phyloP scores from a whole-genome alignment of 2,113 vertebrate genomes.

The Myanophis thanlyinensis region DNA sequence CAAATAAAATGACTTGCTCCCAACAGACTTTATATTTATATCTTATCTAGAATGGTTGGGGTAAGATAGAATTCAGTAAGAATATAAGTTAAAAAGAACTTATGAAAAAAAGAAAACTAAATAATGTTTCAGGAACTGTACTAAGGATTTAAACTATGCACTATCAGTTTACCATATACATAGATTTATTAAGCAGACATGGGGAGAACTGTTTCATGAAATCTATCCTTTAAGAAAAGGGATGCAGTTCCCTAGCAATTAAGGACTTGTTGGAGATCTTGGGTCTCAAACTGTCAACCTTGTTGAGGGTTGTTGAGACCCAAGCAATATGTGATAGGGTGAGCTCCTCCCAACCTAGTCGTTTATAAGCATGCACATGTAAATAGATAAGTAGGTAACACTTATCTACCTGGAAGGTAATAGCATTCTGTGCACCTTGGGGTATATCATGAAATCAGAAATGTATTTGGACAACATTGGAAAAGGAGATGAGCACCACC shows the following conservation, averaged over 20 bases:
- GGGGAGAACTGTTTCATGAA: not conserved
- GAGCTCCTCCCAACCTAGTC: not conserved
- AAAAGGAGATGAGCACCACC: not conserved
- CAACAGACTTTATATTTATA: not conserved
- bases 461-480: not conserved
- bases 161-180: not conserved
- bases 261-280: not conserved
- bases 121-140: not conserved
- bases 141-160: not conserved
- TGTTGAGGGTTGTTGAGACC: not conserved
- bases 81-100: not conserved
- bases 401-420: not conserved
- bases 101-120: not conserved
- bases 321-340: not conserved
- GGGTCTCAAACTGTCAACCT: too few species aligned
- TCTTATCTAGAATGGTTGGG: not conserved
- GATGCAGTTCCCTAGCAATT: not conserved
- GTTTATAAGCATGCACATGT: not conserved
- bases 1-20: not conserved
- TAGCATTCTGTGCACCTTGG: not conserved
- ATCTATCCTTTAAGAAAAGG: not conserved
- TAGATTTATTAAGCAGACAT: not conserved
- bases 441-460: not conserved
- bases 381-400: not conserved
- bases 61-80: not conserved